Evolutionary conservation across 2,797 vertebrate genomes (phyloP), one percentile per base, ranked within the genome.

Genomic region (Sylvia borin): DNA sequence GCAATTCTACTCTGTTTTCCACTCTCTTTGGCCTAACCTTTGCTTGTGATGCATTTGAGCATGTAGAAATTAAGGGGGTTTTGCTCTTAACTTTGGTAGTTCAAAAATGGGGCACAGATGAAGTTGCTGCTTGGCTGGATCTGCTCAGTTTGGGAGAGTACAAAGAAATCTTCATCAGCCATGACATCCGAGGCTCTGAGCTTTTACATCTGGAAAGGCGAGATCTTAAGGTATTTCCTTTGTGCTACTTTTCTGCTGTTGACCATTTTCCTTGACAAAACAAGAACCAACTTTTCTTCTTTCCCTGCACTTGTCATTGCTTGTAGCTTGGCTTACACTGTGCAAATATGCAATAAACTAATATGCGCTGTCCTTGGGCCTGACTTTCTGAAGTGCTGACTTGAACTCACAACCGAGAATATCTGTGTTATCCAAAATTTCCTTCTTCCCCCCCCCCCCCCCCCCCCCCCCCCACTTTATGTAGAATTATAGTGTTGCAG

Each of bases 51-150:
- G 98, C 97, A 95, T 97, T 97, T 98, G 98, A 98, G 98, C 98
- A 98, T 98, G 97, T 97, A 98, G 98, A 98, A 98, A 98, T 98
- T 98, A 98, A 98, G 98, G 98, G 98, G 98, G 98, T 98, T 99
- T 98, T 98, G 98, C 98, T 99, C 98, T 99, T 98, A 98, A 99
- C 98, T 98, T 98, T 98, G 98, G 98, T 98, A 99, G 99, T 99
- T 98, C 99, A 99, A 98, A 99, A 99, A 97, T 99, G 99, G 99
- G 99, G 99, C 98, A 99, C 99, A 98, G 99, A 99, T 98, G 99
- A 99, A 98, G 99, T 99, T 98, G 99, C 99, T 98, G 95, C 98
- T 98, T 99, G 99, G 99, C 98, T 99, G 99, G 99, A 99, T 98
- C 99, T 99, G 98, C 98, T 99, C 98, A 99, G 98, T 98, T 99